Conservation (phyloP, 1,140 invertebrate genomes). For the Pygmarrhopalites habei region DNA sequence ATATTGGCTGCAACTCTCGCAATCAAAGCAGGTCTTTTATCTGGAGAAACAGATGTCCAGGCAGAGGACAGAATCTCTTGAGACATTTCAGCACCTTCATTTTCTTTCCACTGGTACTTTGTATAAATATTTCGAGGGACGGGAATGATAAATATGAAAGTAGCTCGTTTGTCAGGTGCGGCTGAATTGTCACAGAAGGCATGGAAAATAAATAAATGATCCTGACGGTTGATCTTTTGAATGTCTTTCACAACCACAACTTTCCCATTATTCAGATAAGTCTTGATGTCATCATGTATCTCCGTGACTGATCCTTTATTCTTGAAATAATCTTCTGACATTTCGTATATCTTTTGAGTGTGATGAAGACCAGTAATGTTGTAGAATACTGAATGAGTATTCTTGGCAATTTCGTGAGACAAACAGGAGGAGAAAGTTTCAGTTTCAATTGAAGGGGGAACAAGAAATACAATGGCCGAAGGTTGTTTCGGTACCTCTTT, state of each 20-base stretch:
- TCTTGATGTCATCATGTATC: slow-evolving; percentile 20
- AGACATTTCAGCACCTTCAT: slow-evolving; percentile 11
- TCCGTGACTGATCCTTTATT: neutral
- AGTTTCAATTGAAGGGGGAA: slow-evolving; percentile 2
- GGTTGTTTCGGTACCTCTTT: slow-evolving; percentile 21
- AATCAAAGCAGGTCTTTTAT: slow-evolving; percentile 27
- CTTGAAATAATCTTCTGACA: slow-evolving; percentile 10
- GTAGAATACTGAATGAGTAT: slow-evolving; percentile 10
- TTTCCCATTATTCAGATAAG: slow-evolving; percentile 23
- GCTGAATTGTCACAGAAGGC: slow-evolving; percentile 32
- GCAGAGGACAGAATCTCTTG: slow-evolving; percentile 7
- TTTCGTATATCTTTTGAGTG: slow-evolving; percentile 6
- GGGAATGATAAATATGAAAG: slow-evolving; percentile 19
- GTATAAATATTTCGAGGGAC: slow-evolving; percentile 15
- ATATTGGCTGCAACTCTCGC: slow-evolving; percentile 23
- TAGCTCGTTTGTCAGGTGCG: slow-evolving; percentile 26
- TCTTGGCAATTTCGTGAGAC: neutral
- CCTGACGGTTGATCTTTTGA: slow-evolving; percentile 10
- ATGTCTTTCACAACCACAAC: slow-evolving; percentile 21
- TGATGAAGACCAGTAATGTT: neutral
- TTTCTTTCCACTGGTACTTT: slow-evolving; percentile 8
- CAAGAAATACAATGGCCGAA: slow-evolving; percentile 5
- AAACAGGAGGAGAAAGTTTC: slow-evolving; percentile 22
- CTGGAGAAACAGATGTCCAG: slow-evolving; percentile 12
- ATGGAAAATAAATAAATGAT: slow-evolving; percentile 29